A percentile compares a stretch with the other conserved stretches of the same genome.
phyloP scores from a whole-genome alignment of 2,113 vertebrate species.

The Prolemur simus region DNA sequence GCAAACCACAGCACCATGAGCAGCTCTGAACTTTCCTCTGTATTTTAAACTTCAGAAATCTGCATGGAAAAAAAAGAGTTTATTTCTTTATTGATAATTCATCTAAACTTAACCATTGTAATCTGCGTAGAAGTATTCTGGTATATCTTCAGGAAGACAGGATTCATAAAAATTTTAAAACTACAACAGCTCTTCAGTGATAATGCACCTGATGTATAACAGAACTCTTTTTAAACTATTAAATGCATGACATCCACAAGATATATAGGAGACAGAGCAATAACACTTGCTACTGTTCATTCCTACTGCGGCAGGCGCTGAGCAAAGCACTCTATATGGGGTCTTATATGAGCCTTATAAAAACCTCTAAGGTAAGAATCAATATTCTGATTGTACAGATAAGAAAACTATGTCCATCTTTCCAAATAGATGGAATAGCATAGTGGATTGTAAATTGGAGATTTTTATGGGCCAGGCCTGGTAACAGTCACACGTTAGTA shows the following conservation, averaged over 20 bases:
- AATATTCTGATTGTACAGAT: not conserved
- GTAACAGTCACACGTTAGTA: not conserved
- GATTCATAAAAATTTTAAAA: not conserved
- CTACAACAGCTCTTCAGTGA: not conserved
- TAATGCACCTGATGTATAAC: not conserved
- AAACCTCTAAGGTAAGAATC: not conserved
- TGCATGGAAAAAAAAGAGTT: not conserved
- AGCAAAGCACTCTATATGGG: not conserved
- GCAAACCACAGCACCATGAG: not conserved
- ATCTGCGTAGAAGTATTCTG: not conserved
- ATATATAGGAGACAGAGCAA: not conserved
- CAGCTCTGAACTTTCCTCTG: not conserved
- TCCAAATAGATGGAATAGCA: not conserved
- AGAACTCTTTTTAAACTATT: not conserved
- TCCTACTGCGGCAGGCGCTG: not conserved
- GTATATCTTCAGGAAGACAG: not conserved
- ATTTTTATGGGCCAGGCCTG: not conserved
- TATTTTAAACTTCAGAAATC: not conserved
- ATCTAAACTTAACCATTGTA: not conserved
- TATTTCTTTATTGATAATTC: not conserved
- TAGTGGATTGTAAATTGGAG: not conserved
- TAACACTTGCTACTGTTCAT: not conserved
- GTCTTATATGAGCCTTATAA: not conserved
- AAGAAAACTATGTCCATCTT: not conserved
- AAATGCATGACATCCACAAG: not conserved